A percentile compares a stretch with the other conserved stretches of the same genome.
Conservation (phyloP, 2,797 vertebrate species). For the Distichodus sexfasciatus region DNA sequence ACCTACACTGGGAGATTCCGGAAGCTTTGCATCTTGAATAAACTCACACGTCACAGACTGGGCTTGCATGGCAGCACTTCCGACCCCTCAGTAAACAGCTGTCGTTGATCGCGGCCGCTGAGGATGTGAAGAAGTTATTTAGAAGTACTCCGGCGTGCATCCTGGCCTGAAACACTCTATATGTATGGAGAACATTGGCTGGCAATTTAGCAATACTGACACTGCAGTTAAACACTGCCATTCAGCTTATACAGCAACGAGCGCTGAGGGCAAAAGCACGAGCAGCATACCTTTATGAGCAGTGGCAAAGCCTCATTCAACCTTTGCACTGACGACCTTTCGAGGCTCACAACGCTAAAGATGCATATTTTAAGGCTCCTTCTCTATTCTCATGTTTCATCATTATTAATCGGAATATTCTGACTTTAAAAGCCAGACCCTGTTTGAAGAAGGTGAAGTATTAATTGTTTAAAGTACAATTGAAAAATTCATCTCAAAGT, state of each 20-base stretch:
- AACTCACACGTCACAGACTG: background rate
- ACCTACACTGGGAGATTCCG: background rate
- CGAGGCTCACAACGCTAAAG: conserved; percentile 22
- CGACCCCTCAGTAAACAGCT: conserved; percentile 14
- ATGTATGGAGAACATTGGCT: conserved; percentile 64
- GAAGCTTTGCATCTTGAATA: background rate
- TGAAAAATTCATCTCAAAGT: background rate
- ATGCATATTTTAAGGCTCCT: conserved; percentile 35
- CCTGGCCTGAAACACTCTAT: conserved; percentile 29
- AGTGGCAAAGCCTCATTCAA: conserved; percentile 61
- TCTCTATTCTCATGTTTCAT: background rate
- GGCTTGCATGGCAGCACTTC: background rate
- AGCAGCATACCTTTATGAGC: conserved; percentile 70
- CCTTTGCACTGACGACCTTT: conserved; percentile 61
- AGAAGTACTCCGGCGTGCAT: background rate
- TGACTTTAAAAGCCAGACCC: background rate
- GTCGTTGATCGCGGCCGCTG: background rate
- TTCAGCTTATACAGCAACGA: conserved; percentile 69
- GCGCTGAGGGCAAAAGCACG: conserved; percentile 54
- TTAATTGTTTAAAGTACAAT: background rate
- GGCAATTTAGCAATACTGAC: conserved; percentile 53
- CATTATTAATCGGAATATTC: background rate
- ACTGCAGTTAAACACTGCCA: conserved; percentile 62
- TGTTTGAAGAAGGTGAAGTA: background rate
- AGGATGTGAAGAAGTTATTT: conserved; percentile 22